Evolutionary conservation across 1,140 invertebrate genomes (phyloP).

Genomic region (Galendromus occidentalis): DNA sequence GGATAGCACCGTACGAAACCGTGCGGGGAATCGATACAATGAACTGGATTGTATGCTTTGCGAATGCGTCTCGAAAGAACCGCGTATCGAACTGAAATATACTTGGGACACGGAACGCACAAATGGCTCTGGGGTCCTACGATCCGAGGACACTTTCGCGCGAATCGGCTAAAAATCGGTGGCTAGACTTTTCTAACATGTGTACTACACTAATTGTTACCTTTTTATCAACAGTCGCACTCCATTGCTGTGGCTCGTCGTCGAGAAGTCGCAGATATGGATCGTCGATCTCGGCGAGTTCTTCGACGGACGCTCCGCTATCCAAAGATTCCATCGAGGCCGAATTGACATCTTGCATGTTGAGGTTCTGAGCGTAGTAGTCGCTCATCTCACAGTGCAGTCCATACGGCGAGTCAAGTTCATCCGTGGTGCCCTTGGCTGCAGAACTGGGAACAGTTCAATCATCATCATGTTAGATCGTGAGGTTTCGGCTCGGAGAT

Average conservation of each 20-base stretch:
- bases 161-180: too few relatives aligned
- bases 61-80: too few relatives aligned
- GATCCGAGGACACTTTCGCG: too few relatives aligned
- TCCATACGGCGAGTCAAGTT: conserved; percentile 10
- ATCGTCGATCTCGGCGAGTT: conserved; percentile 35
- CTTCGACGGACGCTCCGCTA: conserved; percentile 22
- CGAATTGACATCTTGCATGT: conserved; percentile 27
- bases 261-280: conserved; percentile 51
- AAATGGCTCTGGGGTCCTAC: too few relatives aligned
- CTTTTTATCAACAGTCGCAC: conserved; percentile 63
- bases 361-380: conserved; percentile 18
- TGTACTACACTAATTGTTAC: too few relatives aligned
- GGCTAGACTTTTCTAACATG: too few relatives aligned
- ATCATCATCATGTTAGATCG: not conserved
- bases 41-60: too few relatives aligned
- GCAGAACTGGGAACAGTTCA: not conserved
- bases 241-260: conserved; percentile 75
- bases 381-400: not conserved
- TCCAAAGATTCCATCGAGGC: conserved; percentile 31
- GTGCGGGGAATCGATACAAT: too few relatives aligned
- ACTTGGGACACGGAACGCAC: too few relatives aligned
- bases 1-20: too few relatives aligned
- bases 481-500: not conserved
- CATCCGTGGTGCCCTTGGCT: conserved; percentile 7
- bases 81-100: too few relatives aligned